Evolutionary conservation across 2,797 vertebrate species (phyloP), one percentile per base, ranked within the genome.

Genomic region (Synanceia verrucosa): DNA sequence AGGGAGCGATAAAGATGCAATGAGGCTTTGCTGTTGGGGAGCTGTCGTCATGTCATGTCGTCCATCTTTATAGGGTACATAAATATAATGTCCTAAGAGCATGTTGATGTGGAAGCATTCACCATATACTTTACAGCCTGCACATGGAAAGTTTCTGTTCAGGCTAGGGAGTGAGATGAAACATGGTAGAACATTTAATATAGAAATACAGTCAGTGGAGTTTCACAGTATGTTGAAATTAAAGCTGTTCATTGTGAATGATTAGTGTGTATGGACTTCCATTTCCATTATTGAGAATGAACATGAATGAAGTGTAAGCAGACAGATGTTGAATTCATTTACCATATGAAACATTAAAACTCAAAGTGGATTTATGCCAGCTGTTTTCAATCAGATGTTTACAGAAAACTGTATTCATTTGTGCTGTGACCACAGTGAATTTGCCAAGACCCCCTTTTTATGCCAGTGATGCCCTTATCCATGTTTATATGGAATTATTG

Each of bases 61-160:
- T 41, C 37, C 37, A 41, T 41, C 37, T 41, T 41, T 41, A 41
- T 41, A 21, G 34, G 26, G 21, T 71, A 19, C 39, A 16, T n/a
- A 52, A 60, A 44, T 53, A 58, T 50, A 26, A 66, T 72, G 72
- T 83, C 74, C 52, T 44, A 19, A 80, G 64, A 89, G 70, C 77
- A 76, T 43, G 26, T 61, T 43, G 58, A 75, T 72, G 60, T 74
- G 68, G 61, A 79, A 73, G 86, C 88, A 93, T 92, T 93, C 90
- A 92, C 90, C 88, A 64, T 77, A 88, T 80, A 91, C 91, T 87
- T 89, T 87, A 84, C 34, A 72, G 71, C 63, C 70, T 65, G 55
- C 68, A 78, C 58, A 70, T 50, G 62, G 57, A 2, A 52, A 2
- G n/a, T 56, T 58, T 67, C 47, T 81, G 56, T 62, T 46, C 19